Percentiles rank a stretch among this genome's conserved stretches.
Evolutionary conservation across 2,797 vertebrate species (phyloP).

Genomic region (Florisuga fusca): DNA sequence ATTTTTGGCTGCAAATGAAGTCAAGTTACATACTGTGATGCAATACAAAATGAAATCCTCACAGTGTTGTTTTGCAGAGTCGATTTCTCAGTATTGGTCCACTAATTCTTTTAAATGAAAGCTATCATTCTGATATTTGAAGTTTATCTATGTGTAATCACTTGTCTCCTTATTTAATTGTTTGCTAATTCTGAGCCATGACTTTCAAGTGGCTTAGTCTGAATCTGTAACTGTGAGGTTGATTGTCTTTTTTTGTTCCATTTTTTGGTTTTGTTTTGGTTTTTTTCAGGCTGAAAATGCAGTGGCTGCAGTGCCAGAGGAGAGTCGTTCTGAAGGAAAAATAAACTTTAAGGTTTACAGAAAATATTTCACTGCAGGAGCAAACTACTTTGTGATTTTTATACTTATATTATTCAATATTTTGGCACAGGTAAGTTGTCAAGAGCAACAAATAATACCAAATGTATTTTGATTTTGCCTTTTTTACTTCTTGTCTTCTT

Average conservation of each 20-base stretch:
- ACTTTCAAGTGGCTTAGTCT: background rate
- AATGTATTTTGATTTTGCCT: background rate
- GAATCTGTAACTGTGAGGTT: background rate
- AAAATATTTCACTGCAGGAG: constrained; percentile 88
- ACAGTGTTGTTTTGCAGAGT: background rate
- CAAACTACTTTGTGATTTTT: constrained; percentile 79
- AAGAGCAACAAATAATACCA: background rate
- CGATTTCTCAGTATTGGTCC: background rate
- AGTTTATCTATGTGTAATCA: background rate
- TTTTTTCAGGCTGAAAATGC: constrained; percentile 79
- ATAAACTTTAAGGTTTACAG: constrained; percentile 84
- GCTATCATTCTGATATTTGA: background rate
- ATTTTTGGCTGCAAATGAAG: background rate
- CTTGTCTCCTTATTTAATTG: constrained; percentile 18
- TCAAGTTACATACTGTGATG: background rate
- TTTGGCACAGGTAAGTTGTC: constrained; percentile 83
- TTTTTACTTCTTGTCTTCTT: background rate
- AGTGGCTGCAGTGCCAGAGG: constrained; percentile 79
- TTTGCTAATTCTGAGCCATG: background rate
- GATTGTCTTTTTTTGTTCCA: background rate
- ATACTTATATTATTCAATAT: constrained; percentile 82
- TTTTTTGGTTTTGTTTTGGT: background rate
- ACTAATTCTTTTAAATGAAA: background rate
- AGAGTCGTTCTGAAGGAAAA: constrained; percentile 87
- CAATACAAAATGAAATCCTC: background rate